A percentile compares a stretch with the other conserved stretches of the same genome.
Evolutionary conservation across 2,888 invertebrate genomes (phyloP).

Genomic region (Troides helena): DNA sequence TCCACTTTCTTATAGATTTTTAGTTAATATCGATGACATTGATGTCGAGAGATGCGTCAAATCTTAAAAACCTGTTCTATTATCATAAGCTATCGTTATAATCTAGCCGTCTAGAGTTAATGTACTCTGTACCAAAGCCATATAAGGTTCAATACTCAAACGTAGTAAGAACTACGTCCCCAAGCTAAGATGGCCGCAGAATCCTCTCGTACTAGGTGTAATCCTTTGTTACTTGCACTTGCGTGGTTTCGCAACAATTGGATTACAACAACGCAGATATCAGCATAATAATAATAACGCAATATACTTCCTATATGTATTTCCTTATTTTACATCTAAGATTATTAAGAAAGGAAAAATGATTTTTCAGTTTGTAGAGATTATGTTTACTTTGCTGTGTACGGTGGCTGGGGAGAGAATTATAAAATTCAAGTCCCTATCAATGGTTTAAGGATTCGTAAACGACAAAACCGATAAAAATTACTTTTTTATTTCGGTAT

Average conservation of each 20-base stretch:
- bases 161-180: conserved; percentile 9
- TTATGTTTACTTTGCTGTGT: too few species aligned
- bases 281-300: conserved; percentile 10
- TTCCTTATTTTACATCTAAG: neutral
- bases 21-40: too few species aligned
- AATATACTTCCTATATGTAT: neutral
- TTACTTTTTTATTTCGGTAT: too few species aligned
- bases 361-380: too few species aligned
- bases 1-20: too few species aligned
- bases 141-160: conserved; percentile 1
- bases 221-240: conserved; percentile 19
- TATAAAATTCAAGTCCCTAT: too few species aligned
- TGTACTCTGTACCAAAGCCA: too few species aligned
- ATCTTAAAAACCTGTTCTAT: neutral
- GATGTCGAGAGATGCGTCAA: too few species aligned
- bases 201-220: conserved; percentile 3
- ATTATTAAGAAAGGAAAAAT: too few species aligned
- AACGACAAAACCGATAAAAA: too few species aligned
- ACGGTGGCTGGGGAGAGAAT: too few species aligned
- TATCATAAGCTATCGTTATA: neutral
- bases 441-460: too few species aligned
- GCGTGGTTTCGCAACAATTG: conserved; percentile 23
- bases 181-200: neutral
- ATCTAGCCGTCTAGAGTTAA: neutral
- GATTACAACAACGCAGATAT: conserved; percentile 21